phyloP scores from a whole-genome alignment of 2,888 invertebrate species.

The Synergus laeviventris region DNA sequence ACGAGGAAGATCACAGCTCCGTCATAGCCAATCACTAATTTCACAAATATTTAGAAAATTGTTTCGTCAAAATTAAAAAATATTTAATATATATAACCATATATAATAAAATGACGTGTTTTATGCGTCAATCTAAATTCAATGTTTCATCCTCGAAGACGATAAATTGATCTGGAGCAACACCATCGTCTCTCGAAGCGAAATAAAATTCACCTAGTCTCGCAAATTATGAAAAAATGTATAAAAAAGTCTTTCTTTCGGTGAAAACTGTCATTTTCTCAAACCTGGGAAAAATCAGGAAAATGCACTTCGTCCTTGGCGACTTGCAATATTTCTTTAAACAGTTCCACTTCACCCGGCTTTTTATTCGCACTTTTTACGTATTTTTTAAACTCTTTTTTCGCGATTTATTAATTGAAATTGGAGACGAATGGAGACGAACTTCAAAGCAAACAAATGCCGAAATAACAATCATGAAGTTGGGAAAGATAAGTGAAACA shows the following conservation, averaged over 20 bases:
- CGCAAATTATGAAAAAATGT: not conserved
- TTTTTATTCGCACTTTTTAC: not conserved
- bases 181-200: not conserved
- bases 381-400: not conserved
- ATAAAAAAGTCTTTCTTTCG: not conserved
- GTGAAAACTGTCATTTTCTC: not conserved
- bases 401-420: conserved; percentile 34
- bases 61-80: no score
- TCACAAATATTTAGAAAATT: conserved; percentile 33
- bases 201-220: not conserved
- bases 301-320: conserved; percentile 1
- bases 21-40: conserved; percentile 6
- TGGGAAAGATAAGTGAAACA: conserved; percentile 64
- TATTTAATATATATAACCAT: not conserved
- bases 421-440: conserved; percentile 71
- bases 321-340: not conserved
- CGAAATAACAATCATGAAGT: conserved; percentile 74
- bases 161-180: not conserved
- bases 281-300: not conserved
- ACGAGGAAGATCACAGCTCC: not conserved
- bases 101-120: not conserved
- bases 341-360: not conserved
- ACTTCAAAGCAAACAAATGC: conserved; percentile 76
- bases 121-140: conserved; percentile 11
- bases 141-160: not conserved